Evolutionary conservation across 1,140 invertebrate species (phyloP).

Genomic region (Anastatus disparis): DNA sequence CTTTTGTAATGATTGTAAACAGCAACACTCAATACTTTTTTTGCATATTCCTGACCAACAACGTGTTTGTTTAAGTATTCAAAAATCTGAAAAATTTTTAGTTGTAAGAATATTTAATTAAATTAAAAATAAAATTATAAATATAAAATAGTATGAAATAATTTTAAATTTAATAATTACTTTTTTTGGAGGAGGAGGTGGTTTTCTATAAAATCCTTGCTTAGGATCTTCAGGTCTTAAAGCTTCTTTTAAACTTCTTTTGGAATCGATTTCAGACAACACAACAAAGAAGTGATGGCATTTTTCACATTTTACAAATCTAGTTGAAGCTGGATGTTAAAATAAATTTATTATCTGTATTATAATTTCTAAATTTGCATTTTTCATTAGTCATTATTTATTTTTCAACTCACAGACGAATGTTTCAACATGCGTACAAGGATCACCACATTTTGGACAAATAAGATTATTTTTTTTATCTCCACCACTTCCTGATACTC

Average conservation of each 20-base stretch:
- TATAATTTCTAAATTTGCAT: too few relatives aligned
- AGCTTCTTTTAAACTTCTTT: conserved; percentile 84
- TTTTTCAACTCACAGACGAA: conserved; percentile 83
- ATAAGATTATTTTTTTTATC: conserved; percentile 76
- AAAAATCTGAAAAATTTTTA: conserved; percentile 80
- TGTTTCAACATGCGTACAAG: conserved; percentile 95
- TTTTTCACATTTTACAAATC: conserved; percentile 98
- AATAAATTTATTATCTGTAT: conserved; percentile 16
- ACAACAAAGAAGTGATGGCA: conserved; percentile 99
- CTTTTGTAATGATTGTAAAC: conserved; percentile 99
- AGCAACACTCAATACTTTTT: conserved; percentile 98
- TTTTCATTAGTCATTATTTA: too few relatives aligned
- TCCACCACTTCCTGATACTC: conserved; percentile 56
- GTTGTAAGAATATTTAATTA: conserved; percentile 6
- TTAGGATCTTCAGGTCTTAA: conserved; percentile 71
- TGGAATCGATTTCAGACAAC: conserved; percentile 89
- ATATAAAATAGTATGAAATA: background rate
- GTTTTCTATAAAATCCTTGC: conserved; percentile 76
- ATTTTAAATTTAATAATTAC: conserved; percentile 55
- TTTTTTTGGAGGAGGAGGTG: conserved; percentile 93
- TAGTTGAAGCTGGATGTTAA: conserved; percentile 75
- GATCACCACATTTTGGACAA: conserved; percentile 95
- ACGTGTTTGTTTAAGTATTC: conserved; percentile 96
- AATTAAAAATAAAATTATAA: background rate
- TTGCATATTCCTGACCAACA: conserved; percentile 97